Base-by-base conservation (phyloP, 37 sponge, comb jelly and placozoan species). In the Amphimedon queenslandica region DNA sequence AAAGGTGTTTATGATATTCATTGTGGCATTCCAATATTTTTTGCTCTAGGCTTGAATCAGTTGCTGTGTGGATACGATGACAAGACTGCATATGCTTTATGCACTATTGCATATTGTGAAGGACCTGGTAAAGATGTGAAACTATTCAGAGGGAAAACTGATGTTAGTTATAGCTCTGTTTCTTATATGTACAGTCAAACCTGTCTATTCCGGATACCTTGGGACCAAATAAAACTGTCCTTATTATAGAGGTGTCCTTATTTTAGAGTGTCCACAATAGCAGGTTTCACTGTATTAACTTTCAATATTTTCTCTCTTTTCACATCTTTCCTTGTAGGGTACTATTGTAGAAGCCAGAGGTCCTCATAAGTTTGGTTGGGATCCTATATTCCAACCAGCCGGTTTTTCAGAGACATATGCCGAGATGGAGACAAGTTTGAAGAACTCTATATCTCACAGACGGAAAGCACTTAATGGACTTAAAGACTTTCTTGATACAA, bases 361-460 rank as follows among this genome's bases (percentile, higher is more conserved):
- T 3, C 90, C 92, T 1, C 69, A 58, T 11, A 34, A 94, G 61
- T 97, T 97, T 85, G 92, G 98, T 13, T 97, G 98, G 98, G 98
- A 97, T 70, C 98, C 98, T 2, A 85, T 97, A 13, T 97, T 97
- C 57, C 94, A 91, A 58, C 98, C 98, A 2, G 83, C 84, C 0
- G 94, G 94, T 5, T 91, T 83, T 77, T 74, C 81, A 1, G 37
- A 84, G 68, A 97, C 98, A 37, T 93, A 91, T 88, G 98, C 98
- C 3, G 98, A 97, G 64, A 69, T 97, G 75, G 87, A 79, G 4
- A 43, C 73, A 32, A 56, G 29, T 31, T 71, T 91, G 11, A 97
- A 97, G 66, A 97, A 97, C 72, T 63, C 82, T 38, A 97, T 97
- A 23, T 97, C 98, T 18, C 98, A 97, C 68, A 86, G 98, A 13